Evolutionary conservation across 2,888 invertebrate genomes (phyloP), one percentile per base, ranked within the genome.

Genomic region (Xanthia togata): DNA sequence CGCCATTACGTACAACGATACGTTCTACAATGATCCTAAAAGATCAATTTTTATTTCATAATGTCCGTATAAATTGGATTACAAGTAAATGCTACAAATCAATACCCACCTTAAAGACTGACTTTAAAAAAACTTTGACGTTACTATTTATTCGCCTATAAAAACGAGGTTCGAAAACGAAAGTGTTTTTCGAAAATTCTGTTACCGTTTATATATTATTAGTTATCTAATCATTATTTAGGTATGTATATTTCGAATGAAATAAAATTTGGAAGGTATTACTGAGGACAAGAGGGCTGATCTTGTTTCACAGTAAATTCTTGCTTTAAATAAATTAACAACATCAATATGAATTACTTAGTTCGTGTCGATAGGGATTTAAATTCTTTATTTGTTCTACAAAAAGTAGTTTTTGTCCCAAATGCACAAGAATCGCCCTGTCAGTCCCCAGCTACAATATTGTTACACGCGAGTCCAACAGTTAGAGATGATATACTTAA

Each of bases 91-190:
- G 84, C 83, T 84, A 87, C 89, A 84, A 88, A 81, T 87, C 87
- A 88, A 81, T 84, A 88, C 86, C 62, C 82, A 88, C 67, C 81
- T 78, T 81, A 83, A 82, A 76, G 63, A 82, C 76, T 84, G 84
- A 88, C 85, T 88, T 85, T 82, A 86, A 82, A 87, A 88, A 89
- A 89, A 84, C 86, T 82, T 85, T 89, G 85, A 89, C 88, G 78
- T 89, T 85, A 89, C 89, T 90, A 84, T 88, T 83, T 74, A 78
- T 85, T 73, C 72, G 81, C 75, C 84, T 88, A 89, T 90, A 90
- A 92, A 91, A 92, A 91, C 89, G 87, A 90, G 82, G 89, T 89
- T 89, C 89, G 85, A 90, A 91, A 93, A 92, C 88, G 86, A 89
- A 91, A 89, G 71, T 81, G 73, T 85, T 82, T 87, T 87, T 89